Evolutionary conservation across 1,140 invertebrate genomes (phyloP).

Genomic region (Steinernema khuongi): DNA sequence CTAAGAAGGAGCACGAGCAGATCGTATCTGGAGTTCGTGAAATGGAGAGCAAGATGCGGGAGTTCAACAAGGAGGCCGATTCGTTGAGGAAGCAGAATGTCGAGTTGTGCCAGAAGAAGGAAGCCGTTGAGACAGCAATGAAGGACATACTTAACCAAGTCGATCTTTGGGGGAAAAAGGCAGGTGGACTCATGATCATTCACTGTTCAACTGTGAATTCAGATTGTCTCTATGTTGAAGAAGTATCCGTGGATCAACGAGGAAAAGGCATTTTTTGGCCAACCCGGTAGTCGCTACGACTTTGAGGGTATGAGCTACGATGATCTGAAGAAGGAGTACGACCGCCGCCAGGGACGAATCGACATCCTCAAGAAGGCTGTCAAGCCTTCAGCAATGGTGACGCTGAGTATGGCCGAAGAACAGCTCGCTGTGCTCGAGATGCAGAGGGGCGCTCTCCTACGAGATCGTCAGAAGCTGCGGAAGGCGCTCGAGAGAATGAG

Average conservation of each 20-base stretch:
- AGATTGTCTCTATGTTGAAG: constrained; percentile 29
- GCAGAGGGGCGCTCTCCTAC: constrained; percentile 9
- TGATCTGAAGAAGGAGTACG: constrained; percentile 38
- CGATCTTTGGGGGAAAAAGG: not conserved
- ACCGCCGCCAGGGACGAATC: constrained; percentile 43
- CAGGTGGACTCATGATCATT: not conserved
- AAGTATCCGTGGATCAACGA: constrained; percentile 40
- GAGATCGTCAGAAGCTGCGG: constrained; percentile 29
- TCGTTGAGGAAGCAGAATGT: constrained; percentile 11
- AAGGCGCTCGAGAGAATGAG: constrained; percentile 31
- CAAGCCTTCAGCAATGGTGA: constrained; percentile 18
- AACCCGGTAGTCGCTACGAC: constrained; percentile 41
- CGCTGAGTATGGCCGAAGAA: constrained; percentile 1
- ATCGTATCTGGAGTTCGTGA: not conserved
- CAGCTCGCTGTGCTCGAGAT: constrained; percentile 15
- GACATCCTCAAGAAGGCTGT: constrained; percentile 41
- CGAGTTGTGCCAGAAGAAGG: not conserved
- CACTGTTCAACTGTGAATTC: not conserved
- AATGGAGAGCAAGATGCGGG: not conserved
- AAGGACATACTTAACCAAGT: not conserved
- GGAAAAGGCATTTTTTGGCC: constrained; percentile 46
- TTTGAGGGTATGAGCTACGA: constrained; percentile 37
- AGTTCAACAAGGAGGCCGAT: constrained; percentile 7
- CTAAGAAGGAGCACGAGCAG: constrained; percentile 1
- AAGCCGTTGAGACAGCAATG: not conserved